Base-by-base conservation (phyloP, 1,140 invertebrate genomes). In the Pseudomyrmex flavicornis region DNA sequence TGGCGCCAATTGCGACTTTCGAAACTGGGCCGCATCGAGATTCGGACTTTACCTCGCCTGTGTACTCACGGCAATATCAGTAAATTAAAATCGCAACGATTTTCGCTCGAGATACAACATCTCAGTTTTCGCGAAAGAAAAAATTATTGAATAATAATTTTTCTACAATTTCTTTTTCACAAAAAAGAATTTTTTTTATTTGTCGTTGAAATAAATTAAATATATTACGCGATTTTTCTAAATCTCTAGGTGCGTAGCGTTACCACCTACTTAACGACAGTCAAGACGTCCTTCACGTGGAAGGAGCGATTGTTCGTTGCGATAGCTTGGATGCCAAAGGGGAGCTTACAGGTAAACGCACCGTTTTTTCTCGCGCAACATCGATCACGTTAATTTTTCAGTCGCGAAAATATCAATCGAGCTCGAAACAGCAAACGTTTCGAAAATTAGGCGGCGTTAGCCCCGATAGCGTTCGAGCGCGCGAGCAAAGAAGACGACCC, bases 231-330 rank as follows among this genome's bases (percentile, higher is more conserved):
- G 13, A 58, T 48, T 59, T 59, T 58, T 46, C 5, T 26, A 65
- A 66, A 68, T 80, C 66, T 50, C 66, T 50, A 94, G 93, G 84
- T 62, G 46, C 90, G 93, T 8, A 73, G 86, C 61, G 50, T 72
- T 2, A 84, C 79, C 10, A 84, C 88, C 10, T 92, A 89, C 48
- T 59, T 90, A 17, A 74, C 88, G 13, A 92, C 91, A 0, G 54
- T 85, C 1, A 56, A 58, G 7, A 88, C 90, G 8, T 54, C 84
- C 0, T 93, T 94, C 12, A 92, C 90, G 48, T 77, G 79, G 61
- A 93, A 91, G 69, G 93, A 94, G 85, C 85, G 91, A 59, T 35
- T 92, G 13, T 93, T 94, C 44, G 87, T 94, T 4, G 88, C 93
- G 0, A 13, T 93, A 0, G 83, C 91, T 58, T 94, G 92, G 92